Evolutionary conservation across 1,140 invertebrate genomes (phyloP), one percentile per base, ranked within the genome.

Genomic region (Orchestia grillus): DNA sequence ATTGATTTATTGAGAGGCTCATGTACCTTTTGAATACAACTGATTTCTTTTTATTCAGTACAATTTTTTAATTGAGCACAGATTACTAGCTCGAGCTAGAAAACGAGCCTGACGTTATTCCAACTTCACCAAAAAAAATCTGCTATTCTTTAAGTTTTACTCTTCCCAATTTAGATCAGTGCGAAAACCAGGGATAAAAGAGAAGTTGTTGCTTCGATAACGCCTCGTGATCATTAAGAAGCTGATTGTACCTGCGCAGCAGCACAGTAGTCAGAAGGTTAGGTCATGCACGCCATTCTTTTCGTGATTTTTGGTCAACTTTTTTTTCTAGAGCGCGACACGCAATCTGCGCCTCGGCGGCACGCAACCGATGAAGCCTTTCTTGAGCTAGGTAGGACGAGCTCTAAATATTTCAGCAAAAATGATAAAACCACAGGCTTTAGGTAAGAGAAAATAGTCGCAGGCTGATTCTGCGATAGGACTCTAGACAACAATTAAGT

Each of bases 271-370:
- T n/a, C 92, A 94, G 88, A 91, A 91, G 88, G 41, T 77, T 77
- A 77, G 44, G 92, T 40, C 44, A 44, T 94, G 44, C 92, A 45
- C 92, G 92, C 92, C 92, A 94, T 44, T 16, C 44, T 94, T 44
- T 94, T 44, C 92, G 40, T 94, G 92, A 94, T 47, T 94, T 94
- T 94, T 44, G 88, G 41, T 91, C 88, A 45, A 19, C 40, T 94
- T 94, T 94, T 94, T 94, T 94, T n/a, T 94, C 92, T 94, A 43
- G 92, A 40, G 15, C 43, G 43, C 40, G 92, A 47, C 92, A 94
- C 92, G 92, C 92, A 94, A 94, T 45, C 43, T 45, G 44, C 40
- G 92, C 44, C 43, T 41, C 88, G 4, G 19, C 92, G 16, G 92
- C 92, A 94, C 92, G 92, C 92, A 47, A 94, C 3, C 44, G 40